Percentiles rank a stretch among this genome's conserved stretches.
Conservation (phyloP, 2,797 vertebrate species). For the Enteromius thamalakanensis region DNA sequence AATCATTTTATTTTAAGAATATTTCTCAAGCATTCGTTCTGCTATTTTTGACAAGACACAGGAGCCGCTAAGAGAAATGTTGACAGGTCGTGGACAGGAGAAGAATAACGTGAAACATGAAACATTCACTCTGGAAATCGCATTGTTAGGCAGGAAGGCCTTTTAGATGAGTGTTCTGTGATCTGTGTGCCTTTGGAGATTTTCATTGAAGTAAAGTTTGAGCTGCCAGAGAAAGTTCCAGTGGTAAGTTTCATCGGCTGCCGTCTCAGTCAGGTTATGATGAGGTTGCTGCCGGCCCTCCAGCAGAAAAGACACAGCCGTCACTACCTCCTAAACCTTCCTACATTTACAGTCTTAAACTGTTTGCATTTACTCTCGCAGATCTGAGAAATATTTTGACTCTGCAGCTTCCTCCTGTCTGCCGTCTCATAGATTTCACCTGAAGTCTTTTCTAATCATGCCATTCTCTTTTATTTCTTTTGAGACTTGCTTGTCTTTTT, state of each 20-base stretch:
- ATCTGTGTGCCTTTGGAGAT: constrained; percentile 62
- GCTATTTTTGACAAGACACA: constrained; percentile 39
- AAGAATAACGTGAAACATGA: constrained; percentile 63
- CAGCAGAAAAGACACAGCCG: constrained; percentile 22
- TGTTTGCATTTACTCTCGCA: constrained; percentile 6
- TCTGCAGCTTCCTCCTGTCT: constrained; percentile 1
- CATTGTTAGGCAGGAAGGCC: constrained; percentile 63
- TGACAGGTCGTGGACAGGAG: constrained; percentile 57
- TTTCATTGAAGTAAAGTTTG: constrained; percentile 63
- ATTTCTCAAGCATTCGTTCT: neutral
- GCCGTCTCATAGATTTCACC: neutral
- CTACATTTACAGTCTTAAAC: constrained; percentile 18
- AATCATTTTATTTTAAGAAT: constrained; percentile 8
- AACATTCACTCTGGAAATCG: constrained; percentile 58
- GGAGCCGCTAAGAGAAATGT: constrained; percentile 56
- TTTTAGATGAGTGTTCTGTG: constrained; percentile 58
- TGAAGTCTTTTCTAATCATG: constrained; percentile 2
- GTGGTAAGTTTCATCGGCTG: constrained; percentile 59
- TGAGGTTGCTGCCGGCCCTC: constrained; percentile 49
- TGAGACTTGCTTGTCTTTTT: neutral
- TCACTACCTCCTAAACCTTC: constrained; percentile 18
- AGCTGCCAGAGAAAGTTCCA: constrained; percentile 56
- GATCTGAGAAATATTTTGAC: constrained; percentile 26
- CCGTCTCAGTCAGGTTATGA: constrained; percentile 51
- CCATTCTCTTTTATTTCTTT: neutral